Conservation (phyloP, 1,140 invertebrate species). For the Aphis craccivora region DNA sequence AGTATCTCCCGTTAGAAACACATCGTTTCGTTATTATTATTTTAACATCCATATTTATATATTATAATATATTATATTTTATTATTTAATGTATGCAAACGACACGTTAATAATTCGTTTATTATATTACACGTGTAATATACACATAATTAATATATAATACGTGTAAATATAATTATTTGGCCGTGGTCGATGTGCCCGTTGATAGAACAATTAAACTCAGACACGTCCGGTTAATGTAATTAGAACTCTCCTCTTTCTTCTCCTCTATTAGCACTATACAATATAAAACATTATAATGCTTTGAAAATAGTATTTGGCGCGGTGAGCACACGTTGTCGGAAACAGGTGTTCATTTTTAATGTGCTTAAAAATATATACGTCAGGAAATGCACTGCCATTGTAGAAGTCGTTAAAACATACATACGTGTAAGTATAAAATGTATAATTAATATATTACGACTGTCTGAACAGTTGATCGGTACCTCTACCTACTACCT, state of each 20-base stretch:
- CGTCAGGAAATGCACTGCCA: neutral
- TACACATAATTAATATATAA: neutral
- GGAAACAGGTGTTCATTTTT: constrained; percentile 19
- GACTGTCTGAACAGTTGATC: neutral
- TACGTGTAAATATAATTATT: neutral
- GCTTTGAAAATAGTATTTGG: constrained; percentile 1
- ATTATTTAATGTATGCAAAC: constrained; percentile 18
- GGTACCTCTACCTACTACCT: neutral
- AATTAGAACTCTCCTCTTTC: constrained; percentile 19
- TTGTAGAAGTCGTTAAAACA: constrained; percentile 16
- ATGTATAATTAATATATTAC: neutral
- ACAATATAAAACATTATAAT: neutral
- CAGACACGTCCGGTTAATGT: constrained; percentile 25
- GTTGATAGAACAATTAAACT: constrained; percentile 16
- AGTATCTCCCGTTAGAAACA: constrained; percentile 1
- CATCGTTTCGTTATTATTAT: neutral
- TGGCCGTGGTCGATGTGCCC: neutral
- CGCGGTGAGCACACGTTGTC: constrained; percentile 4
- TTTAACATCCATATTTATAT: neutral
- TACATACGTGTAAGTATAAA: neutral
- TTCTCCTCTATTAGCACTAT: neutral
- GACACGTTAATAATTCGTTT: neutral
- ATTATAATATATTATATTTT: neutral
- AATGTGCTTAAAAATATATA: neutral
- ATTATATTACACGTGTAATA: neutral